Conservation (phyloP, 1,140 invertebrate genomes). For the Drosophila baimaii region DNA sequence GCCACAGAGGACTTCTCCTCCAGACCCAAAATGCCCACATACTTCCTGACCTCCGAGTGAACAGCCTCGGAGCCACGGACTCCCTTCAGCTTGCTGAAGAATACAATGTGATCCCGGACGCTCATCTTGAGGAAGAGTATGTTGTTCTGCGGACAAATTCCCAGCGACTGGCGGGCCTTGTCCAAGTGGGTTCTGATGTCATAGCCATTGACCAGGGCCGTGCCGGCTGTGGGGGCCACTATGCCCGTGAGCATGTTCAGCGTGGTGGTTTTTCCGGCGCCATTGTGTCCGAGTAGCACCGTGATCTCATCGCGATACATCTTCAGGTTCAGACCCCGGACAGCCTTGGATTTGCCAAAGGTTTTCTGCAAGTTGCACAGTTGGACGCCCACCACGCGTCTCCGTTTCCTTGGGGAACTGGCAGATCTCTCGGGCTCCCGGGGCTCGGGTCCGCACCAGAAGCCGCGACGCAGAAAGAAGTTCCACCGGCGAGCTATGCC, state of each 20-base stretch:
- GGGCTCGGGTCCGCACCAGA: conserved; percentile 65
- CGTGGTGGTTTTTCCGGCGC: conserved; percentile 89
- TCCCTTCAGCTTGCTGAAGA: conserved; percentile 92
- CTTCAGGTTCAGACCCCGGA: conserved; percentile 89
- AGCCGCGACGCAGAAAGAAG: conserved; percentile 87
- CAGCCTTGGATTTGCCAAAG: conserved; percentile 87
- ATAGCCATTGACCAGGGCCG: conserved; percentile 88
- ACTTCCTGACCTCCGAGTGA: conserved; percentile 86
- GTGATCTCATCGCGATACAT: conserved; percentile 88
- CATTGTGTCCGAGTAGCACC: conserved; percentile 92
- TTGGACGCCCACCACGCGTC: conserved; percentile 86
- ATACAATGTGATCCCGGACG: conserved; percentile 95
- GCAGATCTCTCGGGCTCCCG: not conserved
- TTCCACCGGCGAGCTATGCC: conserved; percentile 90
- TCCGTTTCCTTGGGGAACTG: conserved; percentile 33
- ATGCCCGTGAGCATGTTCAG: conserved; percentile 93
- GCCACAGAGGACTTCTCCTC: conserved; percentile 86
- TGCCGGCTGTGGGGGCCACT: conserved; percentile 88
- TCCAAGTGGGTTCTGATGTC: conserved; percentile 87
- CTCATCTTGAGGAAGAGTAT: conserved; percentile 95
- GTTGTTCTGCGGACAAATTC: conserved; percentile 97
- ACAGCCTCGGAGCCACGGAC: conserved; percentile 85
- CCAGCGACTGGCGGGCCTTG: conserved; percentile 89
- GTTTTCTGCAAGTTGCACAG: conserved; percentile 88
- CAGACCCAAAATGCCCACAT: conserved; percentile 88